A percentile compares a stretch with the other conserved stretches of the same genome.
phyloP scores from a whole-genome alignment of 1,140 invertebrate species.

The Polypedilum vanderplanki region DNA sequence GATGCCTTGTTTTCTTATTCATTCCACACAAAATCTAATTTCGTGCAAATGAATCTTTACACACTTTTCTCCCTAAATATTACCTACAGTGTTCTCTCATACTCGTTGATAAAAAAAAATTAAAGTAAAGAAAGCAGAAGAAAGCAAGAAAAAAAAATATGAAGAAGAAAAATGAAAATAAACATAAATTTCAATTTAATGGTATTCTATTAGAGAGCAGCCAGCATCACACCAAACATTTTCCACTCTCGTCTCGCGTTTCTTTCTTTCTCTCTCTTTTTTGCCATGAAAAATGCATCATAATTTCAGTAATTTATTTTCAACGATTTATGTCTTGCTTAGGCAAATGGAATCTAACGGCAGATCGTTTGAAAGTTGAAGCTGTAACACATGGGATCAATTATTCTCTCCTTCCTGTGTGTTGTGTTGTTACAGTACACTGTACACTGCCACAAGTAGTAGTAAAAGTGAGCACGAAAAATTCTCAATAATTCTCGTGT shows the following conservation, averaged over 20 bases:
- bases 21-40: too few species aligned
- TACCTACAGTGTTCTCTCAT: too few species aligned
- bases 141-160: not conserved
- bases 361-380: not conserved
- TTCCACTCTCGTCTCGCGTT: too few species aligned
- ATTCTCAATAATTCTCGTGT: conserved; percentile 1
- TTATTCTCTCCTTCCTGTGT: conserved; percentile 24
- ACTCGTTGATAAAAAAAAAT: not conserved
- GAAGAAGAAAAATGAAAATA: conserved; percentile 2
- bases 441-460: conserved; percentile 10
- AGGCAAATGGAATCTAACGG: conserved; percentile 22
- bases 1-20: not conserved
- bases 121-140: not conserved
- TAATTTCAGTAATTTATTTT: conserved; percentile 26
- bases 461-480: not conserved
- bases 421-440: not conserved
- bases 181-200: conserved; percentile 28
- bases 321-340: conserved; percentile 10
- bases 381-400: conserved; percentile 27
- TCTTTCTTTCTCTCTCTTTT: too few species aligned
- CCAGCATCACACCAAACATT: not conserved
- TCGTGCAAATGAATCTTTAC: too few species aligned
- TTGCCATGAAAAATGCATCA: conserved; percentile 12
- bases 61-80: too few species aligned
- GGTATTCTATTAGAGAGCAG: conserved; percentile 20